Conservation (phyloP, 2,797 vertebrate species). For the Lepidocolaptes lacrymiger region DNA sequence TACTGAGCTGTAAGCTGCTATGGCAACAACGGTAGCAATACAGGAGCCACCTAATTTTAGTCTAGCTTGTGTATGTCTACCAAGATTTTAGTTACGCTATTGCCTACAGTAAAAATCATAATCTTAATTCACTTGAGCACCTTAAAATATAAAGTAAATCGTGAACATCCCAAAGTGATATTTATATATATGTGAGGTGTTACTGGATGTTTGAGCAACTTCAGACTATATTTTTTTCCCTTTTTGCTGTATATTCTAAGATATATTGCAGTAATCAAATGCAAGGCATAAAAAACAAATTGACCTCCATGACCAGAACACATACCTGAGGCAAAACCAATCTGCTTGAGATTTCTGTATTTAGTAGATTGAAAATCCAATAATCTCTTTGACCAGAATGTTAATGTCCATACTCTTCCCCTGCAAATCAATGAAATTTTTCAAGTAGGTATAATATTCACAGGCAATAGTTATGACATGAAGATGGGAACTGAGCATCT, state of each 20-base stretch:
- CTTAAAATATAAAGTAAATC: not conserved
- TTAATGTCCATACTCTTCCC: not conserved
- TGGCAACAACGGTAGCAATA: conserved; percentile 7
- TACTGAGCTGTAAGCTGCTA: not conserved
- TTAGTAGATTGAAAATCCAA: conserved; percentile 38
- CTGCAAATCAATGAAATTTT: conserved; percentile 28
- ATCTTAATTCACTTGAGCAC: not conserved
- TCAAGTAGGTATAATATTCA: not conserved
- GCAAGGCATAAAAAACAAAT: not conserved
- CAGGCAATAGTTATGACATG: not conserved
- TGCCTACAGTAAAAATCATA: not conserved
- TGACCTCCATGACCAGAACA: conserved; percentile 1
- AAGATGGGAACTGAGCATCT: not conserved
- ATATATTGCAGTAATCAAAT: not conserved
- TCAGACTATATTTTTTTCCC: not conserved
- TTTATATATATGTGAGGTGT: not conserved
- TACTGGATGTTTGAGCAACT: not conserved
- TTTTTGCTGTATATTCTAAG: not conserved
- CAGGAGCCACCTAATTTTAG: not conserved
- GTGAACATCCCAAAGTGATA: not conserved
- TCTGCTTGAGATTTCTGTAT: not conserved
- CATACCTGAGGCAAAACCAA: not conserved
- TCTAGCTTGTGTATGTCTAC: not conserved
- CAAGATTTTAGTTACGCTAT: not conserved
- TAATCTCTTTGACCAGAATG: conserved; percentile 23